Percentiles rank a stretch among this genome's conserved stretches.
These are phyloP conservation scores for Chelidonichthys spinosus DNA, from an alignment of 2,797 vertebrate genomes.

Conservation along the genomic window DNA sequence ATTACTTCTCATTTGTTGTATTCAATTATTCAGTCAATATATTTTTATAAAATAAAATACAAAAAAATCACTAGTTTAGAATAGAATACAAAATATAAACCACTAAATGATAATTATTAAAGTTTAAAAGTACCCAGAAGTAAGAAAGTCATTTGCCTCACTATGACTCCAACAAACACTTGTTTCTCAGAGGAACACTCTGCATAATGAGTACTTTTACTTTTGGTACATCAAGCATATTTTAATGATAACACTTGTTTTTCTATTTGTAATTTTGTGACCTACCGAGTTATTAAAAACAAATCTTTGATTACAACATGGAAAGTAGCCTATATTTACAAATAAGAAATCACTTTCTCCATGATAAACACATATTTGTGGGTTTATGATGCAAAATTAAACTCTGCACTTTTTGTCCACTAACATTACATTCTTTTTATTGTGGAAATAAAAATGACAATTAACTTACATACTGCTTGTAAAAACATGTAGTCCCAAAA, in stretches of 20 bases:
- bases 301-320: not conserved
- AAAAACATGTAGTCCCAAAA: constrained; percentile 7
- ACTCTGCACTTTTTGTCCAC: not conserved
- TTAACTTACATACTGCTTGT: not conserved
- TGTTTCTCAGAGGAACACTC: not conserved
- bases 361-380: not conserved
- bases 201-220: not conserved
- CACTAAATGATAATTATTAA: not conserved
- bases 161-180: no score
- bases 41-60: not conserved
- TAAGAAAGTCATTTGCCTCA: not conserved
- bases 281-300: not conserved
- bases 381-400: not conserved
- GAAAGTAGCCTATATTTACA: not conserved
- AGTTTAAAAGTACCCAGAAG: not conserved
- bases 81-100: not conserved
- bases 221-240: not conserved
- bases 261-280: not conserved
- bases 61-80: no score
- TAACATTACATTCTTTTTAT: constrained; percentile 1
- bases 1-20: not conserved
- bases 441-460: not conserved
- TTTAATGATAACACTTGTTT: not conserved
- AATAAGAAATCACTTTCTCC: not conserved
- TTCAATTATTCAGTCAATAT: not conserved